Evolutionary conservation across 2,113 vertebrate genomes (phyloP), one percentile per base, ranked within the genome.

Genomic region (Crotalus tigris): DNA sequence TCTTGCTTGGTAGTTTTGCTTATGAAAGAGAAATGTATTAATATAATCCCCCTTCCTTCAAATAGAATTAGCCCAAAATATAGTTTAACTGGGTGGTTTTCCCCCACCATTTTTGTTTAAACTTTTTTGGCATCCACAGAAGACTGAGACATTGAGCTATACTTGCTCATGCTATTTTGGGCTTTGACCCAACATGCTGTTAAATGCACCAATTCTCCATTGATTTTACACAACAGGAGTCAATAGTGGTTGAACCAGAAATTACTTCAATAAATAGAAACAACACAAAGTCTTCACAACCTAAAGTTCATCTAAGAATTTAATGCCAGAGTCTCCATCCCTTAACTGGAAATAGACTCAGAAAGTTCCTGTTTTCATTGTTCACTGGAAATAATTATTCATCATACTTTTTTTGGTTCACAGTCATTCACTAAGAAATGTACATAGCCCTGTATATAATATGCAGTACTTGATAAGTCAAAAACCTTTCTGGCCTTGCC

Each of bases 241-340:
- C 92, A 81, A 81, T 89, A 89, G 24, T 57, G 53, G 87, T 81
- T 89, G 51, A 92, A 64, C 61, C 55, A 89, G 53, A 92, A 89
- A 89, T 89, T 81, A 81, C 61, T 89, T 89, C 53, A 89, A 49
- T 57, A 89, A 53, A 89, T 4, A 46, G 23, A 81, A 53, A 61
- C 87, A 92, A 75, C 87, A 46, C 51, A 92, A 92, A 92, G 15
- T 24, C 51, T 89, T 53, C 55, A 33, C 75, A 23, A 89, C 53
- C 57, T 39, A 46, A 29, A 24, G 87, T 51, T 89, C 49, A 75
- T 54, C 59, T 75, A 54, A 55, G 51, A 92, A 92, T 44, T 88
- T 23, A 75, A 11, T 55, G 88, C 59, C 61, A 69, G 59, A 55
- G 33, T 88, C 57, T 53, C 59, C 59, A 88, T 88, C 46, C 8